Conservation (phyloP, 2,113 vertebrate genomes). For the Tragulus kanchil region DNA sequence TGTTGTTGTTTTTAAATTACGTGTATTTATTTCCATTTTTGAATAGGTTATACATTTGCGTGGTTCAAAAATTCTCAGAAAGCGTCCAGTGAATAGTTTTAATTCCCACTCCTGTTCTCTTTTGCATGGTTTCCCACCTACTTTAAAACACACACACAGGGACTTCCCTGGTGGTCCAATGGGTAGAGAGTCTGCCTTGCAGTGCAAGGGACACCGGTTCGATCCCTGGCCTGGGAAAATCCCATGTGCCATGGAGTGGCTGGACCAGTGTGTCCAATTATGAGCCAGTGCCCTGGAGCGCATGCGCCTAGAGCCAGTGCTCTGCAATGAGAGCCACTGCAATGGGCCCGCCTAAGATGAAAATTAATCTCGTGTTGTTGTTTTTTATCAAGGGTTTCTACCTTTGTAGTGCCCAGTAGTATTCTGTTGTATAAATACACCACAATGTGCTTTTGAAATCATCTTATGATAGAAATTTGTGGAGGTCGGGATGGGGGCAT, state of each 20-base stretch:
- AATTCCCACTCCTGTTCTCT: neutral
- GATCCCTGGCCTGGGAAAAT: neutral
- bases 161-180: neutral
- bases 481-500: neutral
- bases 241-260: neutral
- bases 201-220: neutral
- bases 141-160: neutral
- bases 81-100: neutral
- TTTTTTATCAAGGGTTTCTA: neutral
- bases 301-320: no score
- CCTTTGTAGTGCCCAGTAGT: neutral
- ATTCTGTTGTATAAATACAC: neutral
- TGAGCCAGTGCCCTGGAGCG: no score
- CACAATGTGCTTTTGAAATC: constrained; percentile 26
- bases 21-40: constrained; percentile 21
- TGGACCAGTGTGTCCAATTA: no score
- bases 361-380: no score
- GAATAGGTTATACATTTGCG: neutral
- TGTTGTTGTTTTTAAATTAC: neutral
- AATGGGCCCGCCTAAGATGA: no score
- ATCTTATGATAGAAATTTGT: constrained; percentile 58
- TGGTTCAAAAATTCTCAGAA: constrained; percentile 30
- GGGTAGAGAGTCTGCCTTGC: neutral
- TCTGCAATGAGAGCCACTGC: no score
- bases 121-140: neutral